Evolutionary conservation across 2,113 vertebrate genomes (phyloP).

Genomic region (Semicossyphus pulcher): DNA sequence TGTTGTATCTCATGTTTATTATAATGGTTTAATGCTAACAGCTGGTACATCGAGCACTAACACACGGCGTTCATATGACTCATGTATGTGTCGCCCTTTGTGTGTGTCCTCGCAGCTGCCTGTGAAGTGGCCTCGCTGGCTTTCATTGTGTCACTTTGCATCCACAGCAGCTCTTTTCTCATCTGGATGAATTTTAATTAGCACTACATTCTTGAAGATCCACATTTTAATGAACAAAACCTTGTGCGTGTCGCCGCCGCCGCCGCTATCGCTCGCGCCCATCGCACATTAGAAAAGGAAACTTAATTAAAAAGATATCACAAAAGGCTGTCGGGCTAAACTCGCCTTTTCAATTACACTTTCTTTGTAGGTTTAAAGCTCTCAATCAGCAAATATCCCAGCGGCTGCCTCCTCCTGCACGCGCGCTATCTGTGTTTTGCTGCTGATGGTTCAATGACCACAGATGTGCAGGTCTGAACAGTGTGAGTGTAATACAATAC

Average conservation of each 20-base stretch:
- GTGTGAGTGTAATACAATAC: neutral
- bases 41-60: neutral
- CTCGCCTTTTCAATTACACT: conserved; percentile 78
- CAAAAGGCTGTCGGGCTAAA: conserved; percentile 78
- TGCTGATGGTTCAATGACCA: conserved; percentile 42
- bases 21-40: neutral
- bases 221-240: conserved; percentile 79
- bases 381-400: conserved; percentile 76
- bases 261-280: conserved; percentile 54
- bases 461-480: conserved; percentile 8
- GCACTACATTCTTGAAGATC: conserved; percentile 69
- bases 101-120: conserved; percentile 1
- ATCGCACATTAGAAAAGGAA: conserved; percentile 76
- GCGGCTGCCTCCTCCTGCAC: conserved; percentile 15
- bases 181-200: conserved; percentile 77
- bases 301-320: conserved; percentile 85
- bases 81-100: conserved; percentile 1
- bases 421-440: conserved; percentile 35
- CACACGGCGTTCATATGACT: neutral
- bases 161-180: conserved; percentile 27
- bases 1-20: neutral
- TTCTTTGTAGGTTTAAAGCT: conserved; percentile 72
- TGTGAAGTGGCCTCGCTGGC: conserved; percentile 27
- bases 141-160: conserved; percentile 9
- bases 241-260: conserved; percentile 46